Base-by-base conservation (phyloP, 2,888 invertebrate genomes). In the Epinotia demarniana region DNA sequence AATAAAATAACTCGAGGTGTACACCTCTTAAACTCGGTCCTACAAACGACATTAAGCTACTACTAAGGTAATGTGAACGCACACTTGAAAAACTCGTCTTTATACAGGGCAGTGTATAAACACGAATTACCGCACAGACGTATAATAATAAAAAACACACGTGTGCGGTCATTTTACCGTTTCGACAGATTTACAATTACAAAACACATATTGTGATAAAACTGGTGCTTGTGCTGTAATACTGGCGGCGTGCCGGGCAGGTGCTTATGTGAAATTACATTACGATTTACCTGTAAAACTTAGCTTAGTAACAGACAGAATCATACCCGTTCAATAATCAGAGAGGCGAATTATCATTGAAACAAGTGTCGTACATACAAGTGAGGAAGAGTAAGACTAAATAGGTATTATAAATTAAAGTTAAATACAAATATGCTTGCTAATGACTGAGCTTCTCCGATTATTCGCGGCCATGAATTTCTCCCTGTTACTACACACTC, bases 241-340 rank as follows among this genome's bases (percentile, higher is more conserved):
- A 94, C 94, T 94, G 94, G 94, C 94, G 86, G 94, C 94, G 94
- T 94, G 94, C 93, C 94, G 93, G 92, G 93, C 93, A 93, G 90
- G 94, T 94, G 94, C 94, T 90, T 92, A 92, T 90, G 92, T 92
- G 91, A 92, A 92, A 92, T 91, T 91, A 91, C 89, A 86, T 85
- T 89, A 88, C 87, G 86, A 87, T 87, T 92, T 93, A 93, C 92
- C 93, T 93, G 92, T 85, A 87, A 89, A 87, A 90, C 88, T 75
- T 75, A 71, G 71, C 75, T 83, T 86, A 85, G 69, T 46, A 46
- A 46, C 60, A 60, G 69, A 46, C n/a, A 69, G 43, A 39, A 58
- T 16, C 58, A 58, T 18, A 46, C 23, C 46, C 13, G 5, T 43
- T 43, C n/a, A 60, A 46, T 27, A 60, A 6, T 46, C 23, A 60